Evolutionary conservation across 2,113 vertebrate species (phyloP), one percentile per base, ranked within the genome.

Genomic region (Pipa parva): DNA sequence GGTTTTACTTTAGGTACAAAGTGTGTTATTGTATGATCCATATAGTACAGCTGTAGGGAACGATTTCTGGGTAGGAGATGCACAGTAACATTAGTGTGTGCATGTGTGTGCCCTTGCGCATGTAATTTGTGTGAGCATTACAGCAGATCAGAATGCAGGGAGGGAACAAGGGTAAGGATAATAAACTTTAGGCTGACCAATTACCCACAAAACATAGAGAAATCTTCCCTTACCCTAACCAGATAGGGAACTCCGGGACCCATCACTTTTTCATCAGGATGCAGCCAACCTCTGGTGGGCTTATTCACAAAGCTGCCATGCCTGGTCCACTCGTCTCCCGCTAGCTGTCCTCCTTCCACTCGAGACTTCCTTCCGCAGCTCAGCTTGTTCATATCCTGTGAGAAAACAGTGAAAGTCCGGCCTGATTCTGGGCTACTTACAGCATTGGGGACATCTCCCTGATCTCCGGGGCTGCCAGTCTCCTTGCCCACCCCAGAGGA

Each of bases 371-470:
- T 91, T 78, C 89, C 92, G 75, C 90, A 94, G 76, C 92, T 93
- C 81, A 99, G 91, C 85, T 95, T 95, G 93, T 97, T 99, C 96
- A 99, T 99, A 85, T 97, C 96, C 96, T 98, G 96, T 85, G 89
- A 74, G 91, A 84, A 86, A 81, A 92, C 50, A 88, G 88, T 5
- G 22, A 83, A 81, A 87, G 89, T 71, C 83, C 88, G 88, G 21
- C 71, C 64, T 90, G 90, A 85, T 79, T 87, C 77, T 27, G 71
- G 70, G 77, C 73, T 11, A 55, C 73, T 21, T 17, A n/a, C 71
- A 9, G 1, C 24, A 0, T 18, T 21, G 12, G 33, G 33, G 57
- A 1, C 2, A 3, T 65, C 48, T 71, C 69, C 1, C 69, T 70
- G 45, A 3, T 77, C 78, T 20, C 67, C 72, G 0, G 9, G 20